phyloP scores from a whole-genome alignment of 2,888 invertebrate genomes.

The Ypsolopha scabrella region DNA sequence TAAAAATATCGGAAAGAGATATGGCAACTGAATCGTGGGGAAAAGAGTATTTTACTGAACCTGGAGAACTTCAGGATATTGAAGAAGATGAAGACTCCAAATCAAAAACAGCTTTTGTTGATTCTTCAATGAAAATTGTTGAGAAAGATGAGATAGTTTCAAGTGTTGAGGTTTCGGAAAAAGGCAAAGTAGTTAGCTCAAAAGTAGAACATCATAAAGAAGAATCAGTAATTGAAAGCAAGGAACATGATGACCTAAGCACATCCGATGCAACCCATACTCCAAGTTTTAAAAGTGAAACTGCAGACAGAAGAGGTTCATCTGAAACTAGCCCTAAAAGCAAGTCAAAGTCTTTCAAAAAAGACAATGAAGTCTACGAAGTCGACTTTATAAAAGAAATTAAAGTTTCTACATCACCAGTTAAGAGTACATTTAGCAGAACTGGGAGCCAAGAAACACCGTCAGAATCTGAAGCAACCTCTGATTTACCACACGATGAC shows the following conservation, averaged over 20 bases:
- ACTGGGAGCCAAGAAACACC: slow-evolving; percentile 69
- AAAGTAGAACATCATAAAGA: slow-evolving; percentile 58
- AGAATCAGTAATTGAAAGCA: slow-evolving; percentile 60
- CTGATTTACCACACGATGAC: slow-evolving; percentile 60
- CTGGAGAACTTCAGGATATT: slow-evolving; percentile 56
- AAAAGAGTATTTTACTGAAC: slow-evolving; percentile 64
- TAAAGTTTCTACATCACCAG: slow-evolving; percentile 61
- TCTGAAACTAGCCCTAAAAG: slow-evolving; percentile 57
- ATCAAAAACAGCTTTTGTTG: slow-evolving; percentile 50
- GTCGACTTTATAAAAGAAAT: slow-evolving; percentile 67
- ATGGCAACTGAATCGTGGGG: slow-evolving; percentile 66
- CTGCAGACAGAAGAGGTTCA: slow-evolving; percentile 45
- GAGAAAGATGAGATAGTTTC: slow-evolving; percentile 60
- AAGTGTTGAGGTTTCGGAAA: slow-evolving; percentile 52
- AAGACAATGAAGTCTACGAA: slow-evolving; percentile 61
- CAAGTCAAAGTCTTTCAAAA: slow-evolving; percentile 61
- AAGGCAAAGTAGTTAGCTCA: slow-evolving; percentile 59
- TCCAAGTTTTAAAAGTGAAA: slow-evolving; percentile 56
- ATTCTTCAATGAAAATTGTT: slow-evolving; percentile 50
- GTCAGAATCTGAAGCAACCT: slow-evolving; percentile 66
- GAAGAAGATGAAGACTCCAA: slow-evolving; percentile 52
- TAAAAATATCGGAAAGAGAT: slow-evolving; percentile 65
- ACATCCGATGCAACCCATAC: slow-evolving; percentile 55
- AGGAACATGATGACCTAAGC: slow-evolving; percentile 59
- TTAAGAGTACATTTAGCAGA: slow-evolving; percentile 61